These are phyloP conservation scores for Melanerpes formicivorus DNA, from an alignment of 2,113 vertebrate genomes.

Conservation along the genomic window DNA sequence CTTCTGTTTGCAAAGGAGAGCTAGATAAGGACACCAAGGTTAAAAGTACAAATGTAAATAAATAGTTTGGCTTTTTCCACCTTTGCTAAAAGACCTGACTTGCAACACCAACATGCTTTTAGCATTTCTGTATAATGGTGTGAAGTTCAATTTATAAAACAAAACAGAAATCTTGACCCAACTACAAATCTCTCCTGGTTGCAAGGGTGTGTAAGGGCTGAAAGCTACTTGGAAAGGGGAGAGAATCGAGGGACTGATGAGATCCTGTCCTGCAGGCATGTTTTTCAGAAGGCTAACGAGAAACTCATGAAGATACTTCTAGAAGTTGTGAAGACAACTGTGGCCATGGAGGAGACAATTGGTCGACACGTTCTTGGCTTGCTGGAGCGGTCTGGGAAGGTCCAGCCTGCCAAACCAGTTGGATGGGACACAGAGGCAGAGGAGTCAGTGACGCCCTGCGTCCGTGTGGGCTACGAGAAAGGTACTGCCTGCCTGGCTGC, in stretches of 20 bases:
- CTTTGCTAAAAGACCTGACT: background rate
- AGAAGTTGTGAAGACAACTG: slow-evolving; percentile 91
- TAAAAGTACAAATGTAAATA: background rate
- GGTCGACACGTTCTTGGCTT: slow-evolving; percentile 86
- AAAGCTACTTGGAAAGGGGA: background rate
- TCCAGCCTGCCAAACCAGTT: slow-evolving; percentile 57
- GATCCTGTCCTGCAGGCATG: slow-evolving; percentile 70
- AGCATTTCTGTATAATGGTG: background rate
- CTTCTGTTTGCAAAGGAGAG: background rate
- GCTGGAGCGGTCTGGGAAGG: slow-evolving; percentile 75
- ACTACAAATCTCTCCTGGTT: background rate
- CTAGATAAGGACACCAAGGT: background rate
- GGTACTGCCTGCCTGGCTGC: slow-evolving; percentile 54
- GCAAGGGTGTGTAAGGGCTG: background rate
- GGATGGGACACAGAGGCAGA: slow-evolving; percentile 73
- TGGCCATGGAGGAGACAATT: slow-evolving; percentile 91
- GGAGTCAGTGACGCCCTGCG: slow-evolving; percentile 42
- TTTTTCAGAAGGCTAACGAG: slow-evolving; percentile 82
- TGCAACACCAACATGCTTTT: background rate
- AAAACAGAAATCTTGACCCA: background rate
- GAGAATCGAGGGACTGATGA: slow-evolving; percentile 14
- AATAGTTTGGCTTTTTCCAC: background rate
- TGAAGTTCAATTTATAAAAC: background rate
- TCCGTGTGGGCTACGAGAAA: slow-evolving; percentile 68
- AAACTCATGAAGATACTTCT: slow-evolving; percentile 87